Evolutionary conservation across 2,113 vertebrate species (phyloP).

Genomic region (Lycaon pictus): DNA sequence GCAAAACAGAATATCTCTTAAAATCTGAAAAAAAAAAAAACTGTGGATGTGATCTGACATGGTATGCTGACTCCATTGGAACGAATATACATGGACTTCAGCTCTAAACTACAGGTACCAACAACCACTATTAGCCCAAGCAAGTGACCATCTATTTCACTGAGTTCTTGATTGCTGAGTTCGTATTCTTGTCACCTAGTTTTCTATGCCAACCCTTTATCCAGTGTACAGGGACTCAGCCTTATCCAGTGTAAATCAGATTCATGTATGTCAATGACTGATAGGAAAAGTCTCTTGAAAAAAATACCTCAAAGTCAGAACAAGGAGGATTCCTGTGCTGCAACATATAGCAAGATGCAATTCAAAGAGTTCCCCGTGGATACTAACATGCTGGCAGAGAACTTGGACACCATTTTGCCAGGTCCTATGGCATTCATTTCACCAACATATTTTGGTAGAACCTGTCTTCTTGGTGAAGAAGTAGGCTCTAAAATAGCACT

Average conservation of each 20-base stretch:
- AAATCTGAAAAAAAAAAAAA: neutral
- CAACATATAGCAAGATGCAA: neutral
- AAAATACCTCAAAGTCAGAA: neutral
- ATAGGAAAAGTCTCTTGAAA: neutral
- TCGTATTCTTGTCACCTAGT: neutral
- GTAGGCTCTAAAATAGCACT: neutral
- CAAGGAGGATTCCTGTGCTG: neutral
- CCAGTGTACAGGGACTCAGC: neutral
- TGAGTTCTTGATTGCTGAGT: slow-evolving; percentile 35
- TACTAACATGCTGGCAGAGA: neutral
- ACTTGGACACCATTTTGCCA: neutral
- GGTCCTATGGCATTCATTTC: neutral
- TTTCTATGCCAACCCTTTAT: slow-evolving; percentile 30
- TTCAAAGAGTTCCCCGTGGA: neutral
- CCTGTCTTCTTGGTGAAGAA: neutral
- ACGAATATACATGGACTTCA: neutral
- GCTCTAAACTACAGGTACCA: slow-evolving; percentile 51
- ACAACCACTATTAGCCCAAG: slow-evolving; percentile 42
- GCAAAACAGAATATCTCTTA: neutral
- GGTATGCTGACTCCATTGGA: slow-evolving; percentile 78
- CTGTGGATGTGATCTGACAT: slow-evolving; percentile 49
- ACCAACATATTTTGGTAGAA: neutral
- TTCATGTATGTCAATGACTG: neutral
- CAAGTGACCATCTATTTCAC: slow-evolving; percentile 54
- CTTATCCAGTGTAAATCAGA: neutral